Conservation (phyloP, 1,140 invertebrate species). For the Temnothorax nylanderi region DNA sequence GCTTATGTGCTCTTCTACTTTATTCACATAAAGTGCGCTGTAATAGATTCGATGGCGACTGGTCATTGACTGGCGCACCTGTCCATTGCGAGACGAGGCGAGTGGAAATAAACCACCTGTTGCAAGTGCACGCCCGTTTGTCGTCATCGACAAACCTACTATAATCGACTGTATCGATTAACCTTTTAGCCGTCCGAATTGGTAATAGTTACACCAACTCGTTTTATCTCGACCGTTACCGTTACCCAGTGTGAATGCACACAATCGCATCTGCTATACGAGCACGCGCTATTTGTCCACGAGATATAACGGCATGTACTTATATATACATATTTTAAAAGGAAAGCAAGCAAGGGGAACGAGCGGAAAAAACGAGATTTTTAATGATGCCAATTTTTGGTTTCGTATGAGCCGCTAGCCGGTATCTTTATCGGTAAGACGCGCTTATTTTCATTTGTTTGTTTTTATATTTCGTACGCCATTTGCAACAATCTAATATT, state of each 20-base stretch:
- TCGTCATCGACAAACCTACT: background rate
- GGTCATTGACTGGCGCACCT: conserved; percentile 32
- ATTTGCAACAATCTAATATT: background rate
- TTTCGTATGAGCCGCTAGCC: background rate
- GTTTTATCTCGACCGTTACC: background rate
- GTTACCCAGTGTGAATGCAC: background rate
- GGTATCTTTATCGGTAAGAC: background rate
- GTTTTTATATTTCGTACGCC: background rate
- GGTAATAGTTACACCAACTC: background rate
- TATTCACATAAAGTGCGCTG: too few species aligned
- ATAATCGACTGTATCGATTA: conserved; percentile 53
- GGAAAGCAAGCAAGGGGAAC: background rate
- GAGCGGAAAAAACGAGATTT: background rate
- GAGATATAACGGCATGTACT: background rate
- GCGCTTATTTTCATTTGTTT: background rate
- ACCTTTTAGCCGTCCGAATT: conserved; percentile 52
- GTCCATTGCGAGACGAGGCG: background rate
- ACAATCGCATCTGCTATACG: background rate
- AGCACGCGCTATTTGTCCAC: background rate
- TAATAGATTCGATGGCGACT: background rate
- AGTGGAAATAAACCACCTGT: conserved; percentile 58
- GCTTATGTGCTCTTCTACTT: background rate
- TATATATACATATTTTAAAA: background rate
- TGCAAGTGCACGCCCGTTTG: conserved; percentile 45
- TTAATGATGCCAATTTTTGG: background rate